These are phyloP conservation scores for Zaprionus inermis DNA, from an alignment of 1,140 invertebrate genomes.

Conservation along the genomic window DNA sequence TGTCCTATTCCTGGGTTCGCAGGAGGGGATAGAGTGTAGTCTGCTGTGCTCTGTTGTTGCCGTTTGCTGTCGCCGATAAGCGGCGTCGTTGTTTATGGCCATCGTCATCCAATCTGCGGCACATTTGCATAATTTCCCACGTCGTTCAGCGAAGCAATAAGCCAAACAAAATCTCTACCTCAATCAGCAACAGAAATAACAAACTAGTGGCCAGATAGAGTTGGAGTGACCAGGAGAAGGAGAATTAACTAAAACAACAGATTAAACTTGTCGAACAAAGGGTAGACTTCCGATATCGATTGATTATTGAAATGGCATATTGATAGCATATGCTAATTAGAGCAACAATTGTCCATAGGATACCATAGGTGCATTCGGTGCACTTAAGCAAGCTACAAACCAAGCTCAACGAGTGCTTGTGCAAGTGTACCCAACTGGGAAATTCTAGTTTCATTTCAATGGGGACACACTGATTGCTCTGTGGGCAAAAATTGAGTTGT, in stretches of 20 bases:
- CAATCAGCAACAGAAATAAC: constrained; percentile 51
- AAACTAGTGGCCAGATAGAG: constrained; percentile 14
- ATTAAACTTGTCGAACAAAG: neutral
- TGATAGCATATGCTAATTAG: constrained; percentile 22
- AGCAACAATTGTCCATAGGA: neutral
- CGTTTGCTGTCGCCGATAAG: constrained; percentile 49
- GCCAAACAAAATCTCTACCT: constrained; percentile 44
- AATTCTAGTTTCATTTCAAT: neutral
- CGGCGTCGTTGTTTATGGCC: constrained; percentile 61
- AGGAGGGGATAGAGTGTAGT: neutral
- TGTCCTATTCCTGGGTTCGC: neutral
- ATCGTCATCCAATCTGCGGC: constrained; percentile 66
- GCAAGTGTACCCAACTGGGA: neutral
- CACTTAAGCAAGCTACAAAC: too few relatives aligned
- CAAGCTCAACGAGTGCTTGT: neutral
- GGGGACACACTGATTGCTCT: neutral
- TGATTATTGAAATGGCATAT: constrained; percentile 11
- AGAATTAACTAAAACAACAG: constrained; percentile 46
- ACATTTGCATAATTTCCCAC: constrained; percentile 81
- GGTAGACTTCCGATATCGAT: constrained; percentile 17
- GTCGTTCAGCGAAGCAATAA: constrained; percentile 41
- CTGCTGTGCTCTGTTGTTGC: constrained; percentile 24
- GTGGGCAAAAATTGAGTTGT: constrained; percentile 9
- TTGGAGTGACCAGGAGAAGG: neutral
- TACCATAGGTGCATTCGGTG: too few relatives aligned